Evolutionary conservation across 2,797 vertebrate genomes (phyloP).

Genomic region (Pampus argenteus): DNA sequence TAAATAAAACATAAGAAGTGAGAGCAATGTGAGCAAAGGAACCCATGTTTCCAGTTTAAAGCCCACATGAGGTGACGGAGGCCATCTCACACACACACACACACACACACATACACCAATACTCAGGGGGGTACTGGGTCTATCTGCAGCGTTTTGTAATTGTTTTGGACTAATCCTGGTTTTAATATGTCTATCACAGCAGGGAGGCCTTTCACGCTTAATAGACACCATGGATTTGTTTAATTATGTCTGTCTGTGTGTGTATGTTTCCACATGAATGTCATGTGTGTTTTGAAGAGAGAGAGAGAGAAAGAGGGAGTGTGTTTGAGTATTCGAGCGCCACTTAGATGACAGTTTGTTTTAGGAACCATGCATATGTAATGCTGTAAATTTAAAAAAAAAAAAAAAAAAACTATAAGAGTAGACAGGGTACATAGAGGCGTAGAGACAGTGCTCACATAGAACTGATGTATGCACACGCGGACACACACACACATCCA

Average conservation of each 20-base stretch:
- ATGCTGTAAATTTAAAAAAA: slow-evolving; percentile 31
- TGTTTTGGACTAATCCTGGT: slow-evolving; percentile 75
- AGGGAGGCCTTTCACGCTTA: slow-evolving; percentile 64
- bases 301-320: neutral
- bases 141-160: slow-evolving; percentile 68
- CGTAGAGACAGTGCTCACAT: slow-evolving; percentile 24
- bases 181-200: slow-evolving; percentile 77
- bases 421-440: slow-evolving; percentile 17
- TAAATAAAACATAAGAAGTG: slow-evolving; percentile 73
- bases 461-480: slow-evolving; percentile 22
- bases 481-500: slow-evolving; percentile 41
- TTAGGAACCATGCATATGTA: slow-evolving; percentile 27
- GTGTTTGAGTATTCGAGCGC: slow-evolving; percentile 28
- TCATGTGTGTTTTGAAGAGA: slow-evolving; percentile 39
- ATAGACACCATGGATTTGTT: slow-evolving; percentile 73
- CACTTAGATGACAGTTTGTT: slow-evolving; percentile 57
- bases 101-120: neutral
- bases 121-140: slow-evolving; percentile 14
- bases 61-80: slow-evolving; percentile 51
- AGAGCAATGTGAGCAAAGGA: slow-evolving; percentile 70
- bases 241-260: slow-evolving; percentile 62
- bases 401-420: slow-evolving; percentile 24
- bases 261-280: slow-evolving; percentile 23
- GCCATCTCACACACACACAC: slow-evolving; percentile 24
- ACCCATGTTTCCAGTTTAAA: slow-evolving; percentile 48